Evolutionary conservation across 2,113 vertebrate genomes (phyloP), one percentile per base, ranked within the genome.

Genomic region (Lichenostomus cassidix): DNA sequence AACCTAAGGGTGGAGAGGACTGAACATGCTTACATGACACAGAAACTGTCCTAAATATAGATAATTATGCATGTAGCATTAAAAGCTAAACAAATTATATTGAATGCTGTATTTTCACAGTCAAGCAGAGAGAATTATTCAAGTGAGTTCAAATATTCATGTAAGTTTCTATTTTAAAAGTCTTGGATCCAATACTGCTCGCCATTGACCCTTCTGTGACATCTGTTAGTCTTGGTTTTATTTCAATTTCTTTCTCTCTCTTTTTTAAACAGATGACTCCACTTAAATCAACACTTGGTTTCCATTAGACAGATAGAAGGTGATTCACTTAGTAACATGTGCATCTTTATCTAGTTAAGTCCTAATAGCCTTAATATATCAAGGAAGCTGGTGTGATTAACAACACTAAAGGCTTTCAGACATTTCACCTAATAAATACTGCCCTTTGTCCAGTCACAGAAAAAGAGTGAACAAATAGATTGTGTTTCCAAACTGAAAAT

Each of bases 201-300:
- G 0, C 44, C 77, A 82, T 82, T 96, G 92, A 96, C 94, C 93
- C 68, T 96, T 86, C 82, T 56, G 28, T 2, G 20, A 94, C 93
- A 90, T 96, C 93, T 95, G 92, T 96, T 97, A 95, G 83, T 92
- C 80, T 93, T 92, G 94, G 79, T 58, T 88, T 87, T 92, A 83
- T 92, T 95, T 96, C 94, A 88, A 5, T 89, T 92, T 95, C 53
- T 90, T 91, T 86, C 58, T 73, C 37, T 89, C 44, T 73, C 28
- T 79, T 84, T 94, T 95, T 92, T 77, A 68, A 95, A 90, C 92
- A 94, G 86, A 93, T 94, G 90, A 95, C 85, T 96, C 94, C 37
- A 83, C 79, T 97, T 97, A 96, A 95, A 91, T 94, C 93, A 92
- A 81, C 90, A 87, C 93, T 96, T 96, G 90, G 76, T 96, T 95